Evolutionary conservation across 1,140 invertebrate genomes (phyloP).

Genomic region (Zelostemma sp.): DNA sequence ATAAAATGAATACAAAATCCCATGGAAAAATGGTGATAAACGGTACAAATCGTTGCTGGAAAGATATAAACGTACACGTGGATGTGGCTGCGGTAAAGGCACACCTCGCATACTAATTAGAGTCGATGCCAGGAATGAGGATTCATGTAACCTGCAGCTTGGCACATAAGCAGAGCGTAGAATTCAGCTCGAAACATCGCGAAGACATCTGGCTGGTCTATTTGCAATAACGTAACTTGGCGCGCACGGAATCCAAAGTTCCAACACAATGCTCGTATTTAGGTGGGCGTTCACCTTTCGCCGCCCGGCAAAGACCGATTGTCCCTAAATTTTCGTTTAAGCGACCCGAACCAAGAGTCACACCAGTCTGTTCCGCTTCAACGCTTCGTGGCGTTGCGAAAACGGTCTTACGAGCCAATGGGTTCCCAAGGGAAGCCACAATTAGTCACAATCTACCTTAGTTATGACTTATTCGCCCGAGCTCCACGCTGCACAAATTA

Average conservation of each 20-base stretch:
- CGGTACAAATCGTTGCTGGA: constrained; percentile 46
- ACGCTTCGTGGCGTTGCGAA: constrained; percentile 38
- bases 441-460: constrained; percentile 70
- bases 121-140: constrained; percentile 39
- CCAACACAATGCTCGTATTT: constrained; percentile 24
- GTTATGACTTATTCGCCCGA: constrained; percentile 68
- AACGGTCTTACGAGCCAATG: constrained; percentile 49
- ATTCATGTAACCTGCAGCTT: neutral
- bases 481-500: constrained; percentile 63
- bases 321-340: constrained; percentile 55
- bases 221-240: constrained; percentile 32
- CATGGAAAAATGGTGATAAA: constrained; percentile 50
- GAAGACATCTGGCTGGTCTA: constrained; percentile 38
- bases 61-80: constrained; percentile 46
- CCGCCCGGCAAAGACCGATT: constrained; percentile 41
- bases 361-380: constrained; percentile 39
- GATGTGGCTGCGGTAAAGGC: constrained; percentile 37
- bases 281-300: constrained; percentile 25
- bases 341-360: constrained; percentile 43
- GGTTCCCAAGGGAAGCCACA: constrained; percentile 56
- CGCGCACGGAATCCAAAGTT: constrained; percentile 16
- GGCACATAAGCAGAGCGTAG: neutral
- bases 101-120: constrained; percentile 49
- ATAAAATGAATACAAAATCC: constrained; percentile 25
- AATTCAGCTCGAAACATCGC: constrained; percentile 21